phyloP scores from a whole-genome alignment of 2,113 vertebrate genomes.

The Mesembrinibis cayennensis region DNA sequence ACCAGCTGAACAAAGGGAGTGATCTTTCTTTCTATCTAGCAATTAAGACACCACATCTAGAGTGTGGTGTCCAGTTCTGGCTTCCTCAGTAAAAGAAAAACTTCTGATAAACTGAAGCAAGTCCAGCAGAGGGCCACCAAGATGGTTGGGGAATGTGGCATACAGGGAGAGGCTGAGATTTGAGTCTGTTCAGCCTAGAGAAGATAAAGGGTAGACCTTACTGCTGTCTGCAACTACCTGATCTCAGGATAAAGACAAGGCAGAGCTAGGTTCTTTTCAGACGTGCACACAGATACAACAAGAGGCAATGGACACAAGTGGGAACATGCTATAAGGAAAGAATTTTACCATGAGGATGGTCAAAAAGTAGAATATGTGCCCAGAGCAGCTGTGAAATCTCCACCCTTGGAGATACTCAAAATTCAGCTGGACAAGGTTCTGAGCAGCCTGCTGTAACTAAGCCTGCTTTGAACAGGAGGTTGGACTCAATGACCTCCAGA shows the following conservation, averaged over 20 bases:
- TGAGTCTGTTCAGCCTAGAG: not conserved
- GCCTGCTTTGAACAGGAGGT: not conserved
- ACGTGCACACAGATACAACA: not conserved
- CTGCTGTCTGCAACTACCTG: not conserved
- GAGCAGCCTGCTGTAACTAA: not conserved
- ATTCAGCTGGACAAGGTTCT: not conserved
- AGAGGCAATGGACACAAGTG: not conserved
- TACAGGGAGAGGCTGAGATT: not conserved
- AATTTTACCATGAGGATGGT: not conserved
- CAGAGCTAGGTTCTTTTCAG: not conserved
- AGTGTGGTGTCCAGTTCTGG: not conserved
- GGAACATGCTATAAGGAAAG: not conserved
- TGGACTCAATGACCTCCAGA: not conserved
- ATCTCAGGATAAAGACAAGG: not conserved
- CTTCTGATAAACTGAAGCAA: not conserved
- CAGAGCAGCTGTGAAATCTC: not conserved
- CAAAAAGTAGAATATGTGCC: not conserved
- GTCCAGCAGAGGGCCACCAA: not conserved
- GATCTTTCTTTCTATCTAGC: not conserved
- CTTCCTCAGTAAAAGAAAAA: not conserved
- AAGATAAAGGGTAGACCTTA: not conserved
- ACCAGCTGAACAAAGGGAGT: not conserved
- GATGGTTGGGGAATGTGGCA: not conserved
- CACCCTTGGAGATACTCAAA: not conserved
- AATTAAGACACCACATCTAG: not conserved